These are phyloP conservation scores for Muscina levida DNA, from an alignment of 2,888 invertebrate species.

Conservation along the genomic window DNA sequence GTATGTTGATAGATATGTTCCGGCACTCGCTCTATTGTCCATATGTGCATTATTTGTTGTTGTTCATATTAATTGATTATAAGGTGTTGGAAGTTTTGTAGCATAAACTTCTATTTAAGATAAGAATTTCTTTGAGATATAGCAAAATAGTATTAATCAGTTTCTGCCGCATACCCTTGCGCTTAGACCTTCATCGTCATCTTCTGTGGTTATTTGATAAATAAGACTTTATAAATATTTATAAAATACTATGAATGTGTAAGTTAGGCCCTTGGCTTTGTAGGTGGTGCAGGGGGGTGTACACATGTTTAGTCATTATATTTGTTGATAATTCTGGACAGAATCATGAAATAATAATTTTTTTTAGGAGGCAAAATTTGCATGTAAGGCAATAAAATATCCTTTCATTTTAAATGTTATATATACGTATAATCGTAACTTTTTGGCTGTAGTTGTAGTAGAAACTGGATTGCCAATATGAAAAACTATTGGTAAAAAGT, in stretches of 20 bases:
- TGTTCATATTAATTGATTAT: constrained; percentile 51
- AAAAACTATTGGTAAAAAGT: no score
- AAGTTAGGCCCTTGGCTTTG: not conserved
- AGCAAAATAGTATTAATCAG: constrained; percentile 6
- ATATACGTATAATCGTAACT: no score
- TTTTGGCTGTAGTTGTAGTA: no score
- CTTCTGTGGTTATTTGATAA: not conserved
- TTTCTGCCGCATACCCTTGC: no score
- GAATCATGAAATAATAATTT: no score
- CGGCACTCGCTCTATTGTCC: not conserved
- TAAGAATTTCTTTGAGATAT: constrained; percentile 43
- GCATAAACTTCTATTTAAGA: constrained; percentile 52
- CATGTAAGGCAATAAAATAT: no score
- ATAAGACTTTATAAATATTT: not conserved
- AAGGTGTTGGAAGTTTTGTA: constrained; percentile 56
- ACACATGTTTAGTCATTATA: not conserved
- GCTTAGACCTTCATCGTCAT: not conserved
- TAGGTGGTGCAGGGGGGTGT: not conserved
- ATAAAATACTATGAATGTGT: not conserved
- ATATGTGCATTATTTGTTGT: not conserved
- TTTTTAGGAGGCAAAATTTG: no score
- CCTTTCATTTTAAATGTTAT: no score
- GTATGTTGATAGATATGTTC: constrained; percentile 5
- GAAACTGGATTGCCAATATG: no score
- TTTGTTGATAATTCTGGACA: not conserved